Evolutionary conservation across 2,113 vertebrate genomes (phyloP).

Genomic region (Ciconia stormi): DNA sequence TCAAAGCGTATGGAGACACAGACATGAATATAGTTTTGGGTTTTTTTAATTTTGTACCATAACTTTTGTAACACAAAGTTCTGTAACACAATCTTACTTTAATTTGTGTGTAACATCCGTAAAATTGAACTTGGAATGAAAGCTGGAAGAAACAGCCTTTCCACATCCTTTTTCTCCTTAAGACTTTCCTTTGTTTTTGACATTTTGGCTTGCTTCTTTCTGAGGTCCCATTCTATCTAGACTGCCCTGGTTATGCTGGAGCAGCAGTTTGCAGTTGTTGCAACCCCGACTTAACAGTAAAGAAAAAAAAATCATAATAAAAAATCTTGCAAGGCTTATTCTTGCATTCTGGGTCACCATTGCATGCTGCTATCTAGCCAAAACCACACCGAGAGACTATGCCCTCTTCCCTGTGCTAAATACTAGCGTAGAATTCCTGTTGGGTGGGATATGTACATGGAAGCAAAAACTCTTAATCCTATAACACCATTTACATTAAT

Average conservation of each 20-base stretch:
- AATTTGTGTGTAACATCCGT: not conserved
- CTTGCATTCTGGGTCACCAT: not conserved
- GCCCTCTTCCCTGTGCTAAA: not conserved
- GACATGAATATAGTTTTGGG: not conserved
- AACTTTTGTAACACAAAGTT: not conserved
- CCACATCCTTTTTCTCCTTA: not conserved
- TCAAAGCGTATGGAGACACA: not conserved
- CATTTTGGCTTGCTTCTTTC: not conserved
- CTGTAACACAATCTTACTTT: not conserved
- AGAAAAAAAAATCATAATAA: not conserved
- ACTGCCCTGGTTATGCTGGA: not conserved
- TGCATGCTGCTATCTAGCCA: not conserved
- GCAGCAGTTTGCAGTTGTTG: not conserved
- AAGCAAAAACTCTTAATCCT: not conserved
- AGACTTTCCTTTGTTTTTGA: not conserved
- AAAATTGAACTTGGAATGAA: not conserved
- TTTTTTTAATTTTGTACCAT: not conserved
- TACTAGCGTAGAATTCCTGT: not conserved
- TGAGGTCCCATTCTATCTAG: not conserved
- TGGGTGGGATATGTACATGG: not conserved
- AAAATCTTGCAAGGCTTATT: not conserved
- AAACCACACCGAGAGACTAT: not conserved
- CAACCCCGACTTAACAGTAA: not conserved
- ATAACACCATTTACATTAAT: not conserved
- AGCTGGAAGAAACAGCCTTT: not conserved